Evolutionary conservation across 1,140 invertebrate genomes (phyloP), one percentile per base, ranked within the genome.

Genomic region (Rhopalosiphum maidis): DNA sequence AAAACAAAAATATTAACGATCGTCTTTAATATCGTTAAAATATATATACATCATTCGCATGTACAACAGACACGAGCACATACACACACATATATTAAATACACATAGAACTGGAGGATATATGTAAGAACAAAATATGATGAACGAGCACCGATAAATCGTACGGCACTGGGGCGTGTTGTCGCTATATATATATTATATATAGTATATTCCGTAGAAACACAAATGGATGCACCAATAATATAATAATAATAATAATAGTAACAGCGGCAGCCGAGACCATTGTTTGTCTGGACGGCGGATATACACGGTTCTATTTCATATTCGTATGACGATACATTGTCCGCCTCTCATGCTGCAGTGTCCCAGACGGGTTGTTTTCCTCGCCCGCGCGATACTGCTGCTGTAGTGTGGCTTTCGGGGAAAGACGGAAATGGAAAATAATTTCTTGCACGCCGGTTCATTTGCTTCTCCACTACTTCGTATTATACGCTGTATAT

Each of bases 261-360:
- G 55, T 90, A 41, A 51, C 51, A 88, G 37, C 37, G 35, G 88
- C 54, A 90, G 35, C 7, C 89, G 89, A 90, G 89, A 90, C 89
- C 89, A 90, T 90, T 90, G 89, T 90, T 90, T 90, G 89, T 90
- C 89, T 68, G 89, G 89, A 90, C 89, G 89, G 54, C 89, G 89
- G 54, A 90, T 89, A 37, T 68, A 68, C 55, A 68, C 54, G 41
- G 89, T 90, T 90, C 88, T 90, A 68, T 90, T 90, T 90, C 89
- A 90, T 68, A 90, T 82, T 82, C 91, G 91, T 43, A 89, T 55
- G 88, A 89, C 88, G 88, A 89, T 55, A 55, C 51, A 55, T 55
- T 55, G 51, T 89, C 88, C 88, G 88, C 88, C 88, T 89, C 88
- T 41, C 35, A 9, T 43, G 41, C 23, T 43, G 87, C 87, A 22